Evolutionary conservation across 2,888 invertebrate genomes (phyloP), one percentile per base, ranked within the genome.

Genomic region (Bedellia somnulentella): DNA sequence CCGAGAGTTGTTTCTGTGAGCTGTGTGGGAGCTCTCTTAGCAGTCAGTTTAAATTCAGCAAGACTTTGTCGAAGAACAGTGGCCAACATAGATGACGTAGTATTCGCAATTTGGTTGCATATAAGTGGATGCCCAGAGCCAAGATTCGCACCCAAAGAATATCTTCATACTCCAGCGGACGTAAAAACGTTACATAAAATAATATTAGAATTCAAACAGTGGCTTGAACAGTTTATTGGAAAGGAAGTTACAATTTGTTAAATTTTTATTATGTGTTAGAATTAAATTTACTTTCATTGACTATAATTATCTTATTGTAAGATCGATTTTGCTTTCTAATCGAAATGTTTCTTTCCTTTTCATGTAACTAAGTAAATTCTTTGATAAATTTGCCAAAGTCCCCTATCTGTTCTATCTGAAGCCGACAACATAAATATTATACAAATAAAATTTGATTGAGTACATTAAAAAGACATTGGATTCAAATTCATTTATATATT

Each of bases 91-190:
- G 57, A 68, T 32, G 75, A 75, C 35, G 75, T 68, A 9, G 48
- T 68, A 6, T 55, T 75, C 27, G 66, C 73, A 9, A 62, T 73
- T 33, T 75, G 75, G 75, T 45, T 75, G 16, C 71, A 75, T 36
- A 55, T 58, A 2, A 55, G 61, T 25, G 66, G 70, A 1, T 49
- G 49, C 35, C 54, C 64, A 8, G 66, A 64, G 30, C 70, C 67
- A 2, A 55, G 70, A 38, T 50, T 60, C 27, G 68, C 64, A 10
- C 73, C 73, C 6, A 57, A 59, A 9, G 70, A 73, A 29, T 70
- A 62, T 35, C 51, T 73, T 15, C 52, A 59, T 38, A 59, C 66
- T 3, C 70, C 75, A 4, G 46, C 49, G 8, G 52, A 60, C 39
- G 44, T 62, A 12, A 57, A 53, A 27, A 52, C 51, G 34, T 41